Conservation (phyloP, 1,140 invertebrate genomes). For the Drosophila fuyamai region DNA sequence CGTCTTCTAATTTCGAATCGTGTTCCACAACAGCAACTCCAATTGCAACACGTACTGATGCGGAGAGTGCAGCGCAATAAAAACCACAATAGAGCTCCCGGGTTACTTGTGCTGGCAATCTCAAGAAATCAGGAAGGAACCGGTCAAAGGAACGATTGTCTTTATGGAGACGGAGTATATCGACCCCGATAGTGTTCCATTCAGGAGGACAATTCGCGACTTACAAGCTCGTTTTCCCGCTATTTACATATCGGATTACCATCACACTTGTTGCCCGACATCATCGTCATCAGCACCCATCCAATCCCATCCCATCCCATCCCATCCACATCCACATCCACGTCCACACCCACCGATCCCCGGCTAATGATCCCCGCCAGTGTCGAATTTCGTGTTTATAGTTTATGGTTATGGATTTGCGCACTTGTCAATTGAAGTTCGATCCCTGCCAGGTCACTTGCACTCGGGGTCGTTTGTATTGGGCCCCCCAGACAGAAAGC, state of each 20-base stretch:
- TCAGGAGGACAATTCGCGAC: conserved; percentile 46
- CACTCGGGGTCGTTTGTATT: conserved; percentile 29
- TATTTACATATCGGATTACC: conserved; percentile 48
- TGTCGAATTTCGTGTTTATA: conserved; percentile 68
- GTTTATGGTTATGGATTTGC: conserved; percentile 77
- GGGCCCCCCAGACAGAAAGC: conserved; percentile 49
- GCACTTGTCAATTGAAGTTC: conserved; percentile 77
- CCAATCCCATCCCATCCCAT: background rate
- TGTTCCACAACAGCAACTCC: conserved; percentile 62
- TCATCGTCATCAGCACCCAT: background rate
- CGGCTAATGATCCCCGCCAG: conserved; percentile 28
- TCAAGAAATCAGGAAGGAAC: conserved; percentile 56
- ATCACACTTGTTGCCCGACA: conserved; percentile 62
- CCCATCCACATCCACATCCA: background rate
- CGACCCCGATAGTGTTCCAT: conserved; percentile 60
- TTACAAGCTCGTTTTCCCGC: conserved; percentile 29
- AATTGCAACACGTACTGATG: conserved; percentile 62
- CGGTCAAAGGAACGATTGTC: conserved; percentile 31
- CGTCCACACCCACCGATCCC: conserved; percentile 10
- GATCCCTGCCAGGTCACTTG: conserved; percentile 45
- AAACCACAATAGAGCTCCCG: conserved; percentile 69
- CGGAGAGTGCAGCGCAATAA: conserved; percentile 61
- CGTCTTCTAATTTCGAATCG: conserved; percentile 70
- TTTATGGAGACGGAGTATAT: conserved; percentile 56
- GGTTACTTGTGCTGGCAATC: conserved; percentile 56